A percentile compares a stretch with the other conserved stretches of the same genome.
Evolutionary conservation across 2,113 vertebrate species (phyloP).

Genomic region (Eolophus roseicapilla): DNA sequence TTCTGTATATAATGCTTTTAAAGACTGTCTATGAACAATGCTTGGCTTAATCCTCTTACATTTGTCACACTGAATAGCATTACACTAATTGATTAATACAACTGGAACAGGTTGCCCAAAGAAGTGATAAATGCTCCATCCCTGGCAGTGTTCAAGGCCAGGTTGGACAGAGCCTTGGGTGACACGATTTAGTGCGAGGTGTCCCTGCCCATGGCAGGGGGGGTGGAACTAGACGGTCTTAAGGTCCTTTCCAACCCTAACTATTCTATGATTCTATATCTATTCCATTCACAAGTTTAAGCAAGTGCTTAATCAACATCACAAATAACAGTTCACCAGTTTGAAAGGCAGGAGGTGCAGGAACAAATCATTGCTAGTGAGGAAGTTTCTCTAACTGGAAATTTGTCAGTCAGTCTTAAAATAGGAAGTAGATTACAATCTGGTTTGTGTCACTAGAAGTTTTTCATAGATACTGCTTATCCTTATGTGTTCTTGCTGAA

Average conservation of each 20-base stretch:
- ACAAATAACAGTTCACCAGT: neutral
- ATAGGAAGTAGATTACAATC: neutral
- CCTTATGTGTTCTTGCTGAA: neutral
- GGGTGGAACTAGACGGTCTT: too few relatives aligned
- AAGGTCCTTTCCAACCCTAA: too few relatives aligned
- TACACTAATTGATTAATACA: neutral
- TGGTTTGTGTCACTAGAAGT: neutral
- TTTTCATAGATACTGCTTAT: neutral
- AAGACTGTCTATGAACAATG: neutral
- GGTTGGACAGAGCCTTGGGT: too few relatives aligned
- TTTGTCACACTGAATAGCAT: neutral
- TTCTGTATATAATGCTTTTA: neutral
- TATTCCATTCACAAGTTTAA: neutral
- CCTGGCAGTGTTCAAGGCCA: too few relatives aligned
- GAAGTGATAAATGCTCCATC: too few relatives aligned
- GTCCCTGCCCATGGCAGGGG: too few relatives aligned
- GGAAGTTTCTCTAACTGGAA: neutral
- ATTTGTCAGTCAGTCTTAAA: neutral
- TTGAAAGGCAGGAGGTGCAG: neutral
- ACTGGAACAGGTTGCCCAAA: neutral
- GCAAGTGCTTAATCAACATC: neutral
- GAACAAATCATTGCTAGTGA: neutral
- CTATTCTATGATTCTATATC: neutral
- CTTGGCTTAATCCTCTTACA: neutral
- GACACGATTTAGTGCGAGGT: too few relatives aligned